phyloP scores from a whole-genome alignment of 1,140 invertebrate species.

The Drosophila biarmipes region DNA sequence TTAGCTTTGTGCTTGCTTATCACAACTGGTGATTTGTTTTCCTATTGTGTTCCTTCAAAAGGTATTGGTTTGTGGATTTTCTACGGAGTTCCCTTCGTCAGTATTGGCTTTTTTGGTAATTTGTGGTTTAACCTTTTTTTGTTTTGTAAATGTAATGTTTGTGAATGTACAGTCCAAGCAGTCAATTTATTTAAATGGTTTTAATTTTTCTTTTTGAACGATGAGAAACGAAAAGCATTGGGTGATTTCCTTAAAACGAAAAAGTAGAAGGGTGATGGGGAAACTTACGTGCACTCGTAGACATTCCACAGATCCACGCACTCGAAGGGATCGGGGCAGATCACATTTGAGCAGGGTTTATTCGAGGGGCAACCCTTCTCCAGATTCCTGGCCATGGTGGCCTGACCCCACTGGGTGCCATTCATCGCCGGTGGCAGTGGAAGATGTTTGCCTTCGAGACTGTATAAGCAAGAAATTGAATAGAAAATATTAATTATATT shows the following conservation, averaged over 20 bases:
- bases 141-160: background rate
- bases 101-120: slow-evolving; percentile 8
- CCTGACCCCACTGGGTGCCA: slow-evolving; percentile 96
- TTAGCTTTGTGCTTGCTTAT: slow-evolving; percentile 37
- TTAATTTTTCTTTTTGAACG: slow-evolving; percentile 39
- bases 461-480: slow-evolving; percentile 41
- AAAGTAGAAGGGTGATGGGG: background rate
- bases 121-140: slow-evolving; percentile 9
- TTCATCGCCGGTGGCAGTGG: slow-evolving; percentile 96
- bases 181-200: slow-evolving; percentile 43
- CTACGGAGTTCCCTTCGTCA: slow-evolving; percentile 9
- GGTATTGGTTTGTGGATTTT: slow-evolving; percentile 24
- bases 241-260: slow-evolving; percentile 24
- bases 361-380: slow-evolving; percentile 96
- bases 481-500: background rate
- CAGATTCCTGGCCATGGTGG: slow-evolving; percentile 95
- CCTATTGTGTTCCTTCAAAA: slow-evolving; percentile 18
- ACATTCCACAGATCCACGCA: slow-evolving; percentile 98
- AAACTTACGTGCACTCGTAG: slow-evolving; percentile 98
- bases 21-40: slow-evolving; percentile 36
- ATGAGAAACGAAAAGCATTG: slow-evolving; percentile 70
- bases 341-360: slow-evolving; percentile 96
- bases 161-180: slow-evolving; percentile 44
- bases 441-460: slow-evolving; percentile 96
- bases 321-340: slow-evolving; percentile 96